These are phyloP conservation scores for Zeuzera pyrina DNA, from an alignment of 2,888 invertebrate species.

Conservation along the genomic window DNA sequence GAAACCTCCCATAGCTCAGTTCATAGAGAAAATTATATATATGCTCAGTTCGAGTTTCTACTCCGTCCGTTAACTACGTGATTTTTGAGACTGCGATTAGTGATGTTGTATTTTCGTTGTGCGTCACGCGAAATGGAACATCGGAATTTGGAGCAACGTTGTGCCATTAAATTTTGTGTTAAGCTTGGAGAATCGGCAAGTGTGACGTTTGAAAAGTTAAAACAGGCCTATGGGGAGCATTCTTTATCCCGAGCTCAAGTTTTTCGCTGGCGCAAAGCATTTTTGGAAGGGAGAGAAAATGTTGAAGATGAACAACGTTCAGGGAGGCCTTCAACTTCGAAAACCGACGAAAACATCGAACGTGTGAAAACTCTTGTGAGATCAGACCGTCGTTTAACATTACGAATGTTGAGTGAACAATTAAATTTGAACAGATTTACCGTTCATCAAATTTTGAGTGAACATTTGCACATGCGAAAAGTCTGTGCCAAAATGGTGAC, in stretches of 20 bases:
- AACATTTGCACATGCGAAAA: no score
- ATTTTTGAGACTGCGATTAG: no score
- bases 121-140: no score
- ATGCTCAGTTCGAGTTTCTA: no score
- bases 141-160: constrained; percentile 2
- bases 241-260: background rate
- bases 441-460: no score
- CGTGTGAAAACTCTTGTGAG: background rate
- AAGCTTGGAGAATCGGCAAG: background rate
- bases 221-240: background rate
- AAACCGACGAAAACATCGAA: background rate
- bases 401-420: background rate
- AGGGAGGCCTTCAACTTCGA: background rate
- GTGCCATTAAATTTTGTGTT: constrained; percentile 1
- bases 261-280: background rate
- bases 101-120: no score
- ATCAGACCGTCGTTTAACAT: background rate
- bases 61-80: no score
- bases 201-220: background rate
- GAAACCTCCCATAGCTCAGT: no score
- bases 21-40: no score
- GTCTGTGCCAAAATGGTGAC: no score
- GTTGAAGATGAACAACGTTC: background rate
- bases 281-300: background rate
- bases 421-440: no score